Evolutionary conservation across 2,797 vertebrate species (phyloP), one percentile per base, ranked within the genome.

Genomic region (Hydrocynus forskahlii): DNA sequence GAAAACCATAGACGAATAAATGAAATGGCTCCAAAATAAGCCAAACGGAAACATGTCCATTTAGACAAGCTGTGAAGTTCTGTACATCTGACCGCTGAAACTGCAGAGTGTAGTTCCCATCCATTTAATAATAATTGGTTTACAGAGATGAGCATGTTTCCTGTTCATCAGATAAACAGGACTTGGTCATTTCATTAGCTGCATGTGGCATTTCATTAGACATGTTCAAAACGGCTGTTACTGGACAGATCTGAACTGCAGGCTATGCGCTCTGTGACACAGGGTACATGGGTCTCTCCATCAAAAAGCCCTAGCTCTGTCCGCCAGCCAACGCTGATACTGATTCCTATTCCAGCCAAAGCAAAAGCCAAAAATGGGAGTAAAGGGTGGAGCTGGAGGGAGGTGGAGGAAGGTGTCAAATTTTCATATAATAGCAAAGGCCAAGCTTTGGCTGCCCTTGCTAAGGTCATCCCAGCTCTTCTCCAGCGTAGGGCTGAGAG

Each of bases 401-500:
- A 48, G n/a, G 43, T 45, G 17, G 35, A 19, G 35, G 17, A 45
- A 40, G 77, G 69, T 79, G 67, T 79, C 66, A 70, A 60, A 79
- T 50, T 70, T 67, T 43, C 52, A 38, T 73, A 29, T 54, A 71
- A 25, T 17, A 68, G 45, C 66, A 68, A 68, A 76, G 23, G 57
- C 38, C 60, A 66, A 55, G 40, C 59, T 25, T 54, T 67, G 62
- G 43, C 40, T 69, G 63, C 48, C 79, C 70, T 84, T 74, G 50
- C 21, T 19, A 74, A 82, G 84, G 76, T 85, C 73, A 48, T 45
- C 23, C 40, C 19, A 35, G 25, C 57, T 64, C 57, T 59, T 60
- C 63, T 21, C 16, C n/a, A 14, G 62, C 55, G 7, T 21, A 14
- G 14, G 12, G 17, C 8, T 43, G 59, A 21, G 43, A 19, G 73